Base-by-base conservation (phyloP, 2,888 invertebrate species). In the Eumacrocentrus americanus region DNA sequence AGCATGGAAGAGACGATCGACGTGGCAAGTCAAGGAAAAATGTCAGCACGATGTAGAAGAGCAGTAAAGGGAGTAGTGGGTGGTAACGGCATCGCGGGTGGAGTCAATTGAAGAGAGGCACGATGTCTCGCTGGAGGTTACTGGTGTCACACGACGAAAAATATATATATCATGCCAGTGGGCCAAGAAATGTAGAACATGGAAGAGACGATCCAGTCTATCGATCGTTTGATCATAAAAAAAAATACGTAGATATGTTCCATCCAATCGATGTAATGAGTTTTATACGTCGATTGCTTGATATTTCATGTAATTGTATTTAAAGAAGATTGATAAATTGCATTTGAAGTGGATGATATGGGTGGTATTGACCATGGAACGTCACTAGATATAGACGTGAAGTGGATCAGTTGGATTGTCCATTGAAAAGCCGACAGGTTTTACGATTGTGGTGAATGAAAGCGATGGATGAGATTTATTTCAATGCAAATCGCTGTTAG, bases 161-260 rank as follows among this genome's bases (percentile, higher is more conserved):
- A 50, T 53, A 58, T 48, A 53, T 52, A 34, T 35, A 51, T 48
- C 55, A 54, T 59, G 55, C 37, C 62, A 60, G 52, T 58, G 50
- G 55, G 56, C 58, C 54, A 62, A 47, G 57, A 58, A 65, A 64
- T 64, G 58, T 64, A 60, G 61, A 34, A 63, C 63, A 59, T 60
- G 25, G 55, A 48, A 60, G 56, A n/a, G 52, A 60, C 54, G 62
- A 66, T 67, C 63, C 61, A 61, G 29, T 29, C 63, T 63, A 67
- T 67, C 63, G 67, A 67, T 65, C 56, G 63, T 61, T 55, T 23
- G n/a, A 55, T 11, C 25, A 25, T 42, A 29, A 18, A 35, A 11
- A 25, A 34, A 14, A 35, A 46, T 12, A 47, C 22, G 9, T 58
- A 23, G 14, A 46, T 47, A 6, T 12, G 12, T 37, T 37, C n/a